A percentile compares a stretch with the other conserved stretches of the same genome.
Conservation (phyloP, 2,113 vertebrate species). For the Dolichallabes microphthalmus region DNA sequence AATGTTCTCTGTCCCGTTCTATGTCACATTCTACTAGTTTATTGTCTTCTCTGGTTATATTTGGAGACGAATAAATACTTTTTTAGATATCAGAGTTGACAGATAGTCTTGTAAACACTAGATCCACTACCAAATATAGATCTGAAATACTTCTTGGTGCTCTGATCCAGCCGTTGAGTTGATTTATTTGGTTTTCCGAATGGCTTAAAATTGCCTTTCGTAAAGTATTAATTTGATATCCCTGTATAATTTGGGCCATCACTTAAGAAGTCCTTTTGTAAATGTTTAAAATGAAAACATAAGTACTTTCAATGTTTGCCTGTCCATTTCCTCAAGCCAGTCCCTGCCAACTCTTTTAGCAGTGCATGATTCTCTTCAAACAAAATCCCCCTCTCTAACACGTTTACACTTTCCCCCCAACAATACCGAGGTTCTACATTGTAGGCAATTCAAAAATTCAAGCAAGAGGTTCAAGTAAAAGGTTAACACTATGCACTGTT, state of each 20-base stretch:
- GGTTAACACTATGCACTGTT: constrained; percentile 87
- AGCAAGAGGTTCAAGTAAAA: constrained; percentile 83
- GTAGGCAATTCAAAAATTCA: constrained; percentile 78
- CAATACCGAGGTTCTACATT: constrained; percentile 66
- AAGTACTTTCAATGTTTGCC: constrained; percentile 60
- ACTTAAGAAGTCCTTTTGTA: constrained; percentile 58
- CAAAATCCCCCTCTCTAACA: not conserved
- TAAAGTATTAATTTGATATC: constrained; percentile 55
- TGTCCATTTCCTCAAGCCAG: constrained; percentile 53
- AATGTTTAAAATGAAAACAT: constrained; percentile 58
- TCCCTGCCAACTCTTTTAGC: constrained; percentile 31
- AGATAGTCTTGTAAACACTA: constrained; percentile 60
- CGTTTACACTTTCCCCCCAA: not conserved
- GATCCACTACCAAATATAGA: constrained; percentile 67
- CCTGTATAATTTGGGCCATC: constrained; percentile 51
- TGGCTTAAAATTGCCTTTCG: constrained; percentile 62
- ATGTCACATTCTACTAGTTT: constrained; percentile 45
- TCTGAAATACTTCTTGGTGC: constrained; percentile 64
- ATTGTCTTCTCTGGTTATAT: constrained; percentile 43
- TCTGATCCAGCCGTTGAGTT: constrained; percentile 61
- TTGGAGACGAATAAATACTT: constrained; percentile 45
- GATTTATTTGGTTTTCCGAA: constrained; percentile 69
- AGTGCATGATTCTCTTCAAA: constrained; percentile 23
- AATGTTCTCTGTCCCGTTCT: constrained; percentile 28
- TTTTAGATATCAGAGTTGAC: constrained; percentile 55